Base-by-base conservation (phyloP, 2,888 invertebrate species). In the Lasioglossum calceatum region DNA sequence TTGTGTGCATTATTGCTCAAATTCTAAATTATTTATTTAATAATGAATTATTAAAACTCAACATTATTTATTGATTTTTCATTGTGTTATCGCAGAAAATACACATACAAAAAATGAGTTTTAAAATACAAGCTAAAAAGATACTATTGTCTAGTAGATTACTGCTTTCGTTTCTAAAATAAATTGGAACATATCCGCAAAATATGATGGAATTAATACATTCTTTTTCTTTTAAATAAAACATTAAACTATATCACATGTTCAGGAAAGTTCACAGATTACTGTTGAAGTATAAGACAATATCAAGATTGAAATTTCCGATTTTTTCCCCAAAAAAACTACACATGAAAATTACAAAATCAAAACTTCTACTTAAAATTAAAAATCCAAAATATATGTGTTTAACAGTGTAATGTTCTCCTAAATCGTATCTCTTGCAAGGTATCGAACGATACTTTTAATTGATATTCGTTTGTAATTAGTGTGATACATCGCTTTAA, bases 401-500 rank as follows among this genome's bases (percentile, higher is more conserved):
- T 32, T 64, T 16, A 32, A 32, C 27, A 64, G 16, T 27, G 32
- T 32, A 64, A 27, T 50, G 74, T 77, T 76, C 64, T 16, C 61
- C 19, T 50, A 19, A 47, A 42, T 79, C 70, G n/a, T 27, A 71
- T 14, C 23, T 50, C 4, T 12, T 58, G 47, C 47, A 39, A 44
- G 23, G 3, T n/a, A 16, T 32, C n/a, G 32, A 23, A 44, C 42
- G 10, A 23, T 50, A 54, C 27, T 70, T 73, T 73, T 84, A 14
- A 58, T 14, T 67, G 23, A 10, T 58, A 27, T 19, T 74, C 47
- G n/a, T 19, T 58, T 42, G 14, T 84, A 80, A 44, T 32, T 86
- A 86, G 80, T 80, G 79, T 54, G 71, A 86, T 80, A 77, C 14
- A 10, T 74, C 42, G 54, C 50, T 77, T 74, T 74, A 71, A 39